These are phyloP conservation scores for Laupala kohalensis DNA, from an alignment of 1,140 invertebrate species.

Conservation along the genomic window DNA sequence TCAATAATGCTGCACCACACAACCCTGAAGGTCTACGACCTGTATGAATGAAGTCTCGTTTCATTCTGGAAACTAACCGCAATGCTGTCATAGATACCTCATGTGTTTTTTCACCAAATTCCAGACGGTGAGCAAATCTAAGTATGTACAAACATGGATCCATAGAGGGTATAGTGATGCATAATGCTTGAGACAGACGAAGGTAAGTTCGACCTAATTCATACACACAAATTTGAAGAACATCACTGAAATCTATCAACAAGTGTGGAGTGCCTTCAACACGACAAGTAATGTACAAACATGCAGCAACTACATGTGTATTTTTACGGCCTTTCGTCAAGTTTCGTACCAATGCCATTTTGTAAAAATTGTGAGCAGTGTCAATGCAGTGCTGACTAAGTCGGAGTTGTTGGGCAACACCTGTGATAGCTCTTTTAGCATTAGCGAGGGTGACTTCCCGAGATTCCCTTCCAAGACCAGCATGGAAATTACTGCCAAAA, in stretches of 20 bases:
- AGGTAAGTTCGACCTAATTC: slow-evolving; percentile 88
- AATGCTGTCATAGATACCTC: slow-evolving; percentile 91
- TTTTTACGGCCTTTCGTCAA: slow-evolving; percentile 83
- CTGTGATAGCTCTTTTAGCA: slow-evolving; percentile 67
- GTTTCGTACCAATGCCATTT: slow-evolving; percentile 79
- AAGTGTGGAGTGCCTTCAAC: slow-evolving; percentile 88
- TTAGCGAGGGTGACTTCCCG: slow-evolving; percentile 78
- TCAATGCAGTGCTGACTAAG: slow-evolving; percentile 86
- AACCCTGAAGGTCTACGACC: slow-evolving; percentile 90
- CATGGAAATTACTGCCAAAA: slow-evolving; percentile 62
- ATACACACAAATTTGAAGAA: slow-evolving; percentile 90
- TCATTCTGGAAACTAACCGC: slow-evolving; percentile 91
- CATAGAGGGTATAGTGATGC: slow-evolving; percentile 84
- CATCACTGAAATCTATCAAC: slow-evolving; percentile 95
- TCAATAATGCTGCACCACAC: slow-evolving; percentile 88
- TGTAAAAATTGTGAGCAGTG: slow-evolving; percentile 90
- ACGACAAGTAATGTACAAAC: slow-evolving; percentile 93
- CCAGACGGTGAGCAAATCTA: slow-evolving; percentile 84
- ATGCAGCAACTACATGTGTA: slow-evolving; percentile 89
- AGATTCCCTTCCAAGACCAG: slow-evolving; percentile 72
- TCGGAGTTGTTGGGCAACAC: slow-evolving; percentile 60
- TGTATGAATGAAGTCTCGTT: slow-evolving; percentile 92
- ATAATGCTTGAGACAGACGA: slow-evolving; percentile 73
- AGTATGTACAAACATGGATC: slow-evolving; percentile 92
- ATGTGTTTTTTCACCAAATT: slow-evolving; percentile 84